Base-by-base conservation (phyloP, 2,797 vertebrate genomes). In the Betta splendens region DNA sequence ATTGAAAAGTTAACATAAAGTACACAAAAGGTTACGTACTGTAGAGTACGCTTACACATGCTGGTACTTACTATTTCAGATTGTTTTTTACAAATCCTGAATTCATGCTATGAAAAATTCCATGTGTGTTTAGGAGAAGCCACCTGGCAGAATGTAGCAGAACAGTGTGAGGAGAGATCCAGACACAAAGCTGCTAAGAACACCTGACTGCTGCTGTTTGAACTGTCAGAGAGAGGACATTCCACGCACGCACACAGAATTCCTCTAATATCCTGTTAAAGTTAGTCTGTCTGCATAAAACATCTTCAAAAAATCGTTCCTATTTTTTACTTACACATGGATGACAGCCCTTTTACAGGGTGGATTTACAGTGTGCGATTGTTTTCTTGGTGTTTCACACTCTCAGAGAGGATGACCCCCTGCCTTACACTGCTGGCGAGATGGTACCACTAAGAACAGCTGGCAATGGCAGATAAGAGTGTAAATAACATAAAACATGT, bases 191-290 rank as follows among this genome's bases (percentile, higher is more conserved):
- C 40, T 31, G 39, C 51, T 22, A 23, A 36, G 60, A 10, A 17
- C 51, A 23, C 43, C 46, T 18, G 13, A 44, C 6, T 20, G 36
- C 61, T 44, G 36, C 72, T 76, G 77, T 81, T 64, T 77, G 62
- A 75, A 64, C 16, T 9, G 7, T 54, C 57, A 40, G 52, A 37
- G 7, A 13, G 44, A 75, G 69, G 67, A 85, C 77, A 88, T 90
- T 90, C 77, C 91, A 78, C 88, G 87, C 33, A 39, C 13, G 40
- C 46, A 68, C 11, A 76, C 74, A 81, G 83, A 89, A 90, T 89
- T 63, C 64, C 32, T 45, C 42, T 76, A 44, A 64, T 66, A 64
- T 81, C 67, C 78, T 47, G 20, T 53, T 15, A 26, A 16, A 18
- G 11, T 42, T 25, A 55, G 21, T 25, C 13, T 35, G 20, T 54